A percentile compares a stretch with the other conserved stretches of the same genome.
Evolutionary conservation across 2,888 invertebrate genomes (phyloP).

Genomic region (Eilema sororculum): DNA sequence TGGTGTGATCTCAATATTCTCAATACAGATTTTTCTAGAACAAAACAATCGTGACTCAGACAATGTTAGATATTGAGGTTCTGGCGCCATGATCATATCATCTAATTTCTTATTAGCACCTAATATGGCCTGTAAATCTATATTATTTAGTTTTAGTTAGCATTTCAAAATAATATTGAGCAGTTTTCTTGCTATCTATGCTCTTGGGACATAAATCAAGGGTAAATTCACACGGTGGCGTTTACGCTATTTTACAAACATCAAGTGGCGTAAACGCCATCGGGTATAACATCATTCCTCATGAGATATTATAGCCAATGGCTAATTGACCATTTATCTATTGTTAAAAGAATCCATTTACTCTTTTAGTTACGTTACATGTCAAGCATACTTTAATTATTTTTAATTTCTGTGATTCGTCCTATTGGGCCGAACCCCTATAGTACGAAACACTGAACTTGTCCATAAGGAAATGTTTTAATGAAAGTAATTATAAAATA

Average conservation of each 20-base stretch:
- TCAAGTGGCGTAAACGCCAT: no score
- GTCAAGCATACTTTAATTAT: no score
- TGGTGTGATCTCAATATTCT: constrained; percentile 14
- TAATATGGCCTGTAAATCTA: not conserved
- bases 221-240: no score
- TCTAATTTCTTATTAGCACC: not conserved
- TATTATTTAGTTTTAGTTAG: not conserved
- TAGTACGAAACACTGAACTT: no score
- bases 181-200: not conserved
- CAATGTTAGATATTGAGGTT: not conserved
- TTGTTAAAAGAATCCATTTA: no score
- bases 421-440: no score
- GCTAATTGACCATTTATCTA: no score
- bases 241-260: not conserved
- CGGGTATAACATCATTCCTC: no score
- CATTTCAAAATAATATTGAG: not conserved
- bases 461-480: not conserved
- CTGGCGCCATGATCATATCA: constrained; percentile 4
- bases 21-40: constrained; percentile 4
- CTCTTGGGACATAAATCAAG: no score
- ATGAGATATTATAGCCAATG: no score
- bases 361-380: no score
- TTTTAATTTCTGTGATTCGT: no score
- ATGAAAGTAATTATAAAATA: not conserved
- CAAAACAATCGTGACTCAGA: not conserved